Evolutionary conservation across 2,797 vertebrate species (phyloP).

Genomic region (Gallirallus australis): DNA sequence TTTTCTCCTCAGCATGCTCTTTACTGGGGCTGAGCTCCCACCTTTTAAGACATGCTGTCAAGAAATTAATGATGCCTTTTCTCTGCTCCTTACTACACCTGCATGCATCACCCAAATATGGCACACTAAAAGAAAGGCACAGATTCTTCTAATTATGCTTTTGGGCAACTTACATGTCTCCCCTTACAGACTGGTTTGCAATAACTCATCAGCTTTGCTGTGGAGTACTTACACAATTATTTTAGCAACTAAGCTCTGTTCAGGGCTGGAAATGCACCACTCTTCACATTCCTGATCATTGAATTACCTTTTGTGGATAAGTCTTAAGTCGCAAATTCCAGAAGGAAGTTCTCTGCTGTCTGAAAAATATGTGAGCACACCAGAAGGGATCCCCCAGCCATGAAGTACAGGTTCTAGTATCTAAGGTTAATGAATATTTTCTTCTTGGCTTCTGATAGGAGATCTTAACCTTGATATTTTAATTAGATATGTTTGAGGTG

Average conservation of each 20-base stretch:
- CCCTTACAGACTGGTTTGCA: neutral
- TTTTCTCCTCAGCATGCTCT: neutral
- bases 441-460: neutral
- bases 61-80: neutral
- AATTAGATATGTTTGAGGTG: neutral
- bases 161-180: neutral
- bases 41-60: neutral
- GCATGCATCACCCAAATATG: neutral
- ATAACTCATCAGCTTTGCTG: neutral
- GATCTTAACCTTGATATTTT: neutral
- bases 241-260: neutral
- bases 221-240: neutral
- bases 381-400: neutral
- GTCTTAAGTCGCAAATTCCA: neutral
- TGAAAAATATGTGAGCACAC: rapidly evolving
- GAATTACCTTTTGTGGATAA: neutral
- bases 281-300: neutral
- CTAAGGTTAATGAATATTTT: neutral
- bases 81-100: neutral
- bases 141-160: neutral
- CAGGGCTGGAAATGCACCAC: neutral
- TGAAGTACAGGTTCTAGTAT: neutral
- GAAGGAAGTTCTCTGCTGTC: neutral
- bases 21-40: neutral
- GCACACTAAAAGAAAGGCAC: neutral